Evolutionary conservation across 1,140 invertebrate species (phyloP).

Genomic region (Hylyphantes graminicola): DNA sequence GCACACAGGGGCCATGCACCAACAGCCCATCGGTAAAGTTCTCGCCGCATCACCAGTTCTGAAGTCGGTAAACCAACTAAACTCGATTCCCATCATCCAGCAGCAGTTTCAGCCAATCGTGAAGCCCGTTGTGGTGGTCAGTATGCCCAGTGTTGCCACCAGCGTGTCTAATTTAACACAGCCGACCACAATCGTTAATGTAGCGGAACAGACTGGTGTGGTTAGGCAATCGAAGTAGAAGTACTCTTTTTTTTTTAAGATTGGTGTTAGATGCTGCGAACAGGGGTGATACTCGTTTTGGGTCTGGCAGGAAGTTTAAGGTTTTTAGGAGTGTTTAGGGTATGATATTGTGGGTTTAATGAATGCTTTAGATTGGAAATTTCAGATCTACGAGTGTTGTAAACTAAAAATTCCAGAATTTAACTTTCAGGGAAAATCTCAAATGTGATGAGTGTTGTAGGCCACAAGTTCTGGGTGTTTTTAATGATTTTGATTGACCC

Average conservation of each 20-base stretch:
- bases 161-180: conserved; percentile 13
- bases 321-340: no score
- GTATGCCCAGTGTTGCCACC: conserved; percentile 53
- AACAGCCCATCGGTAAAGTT: conserved; percentile 50
- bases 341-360: no score
- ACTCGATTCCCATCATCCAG: conserved; percentile 54
- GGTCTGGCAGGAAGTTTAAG: no score
- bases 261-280: conserved; percentile 3
- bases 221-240: conserved; percentile 42
- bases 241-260: background rate
- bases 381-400: no score
- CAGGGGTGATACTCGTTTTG: no score
- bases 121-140: conserved; percentile 58
- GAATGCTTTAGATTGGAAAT: no score
- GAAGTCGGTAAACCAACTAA: conserved; percentile 55
- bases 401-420: no score
- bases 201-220: conserved; percentile 39
- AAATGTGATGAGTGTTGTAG: no score
- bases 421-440: no score
- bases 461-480: no score
- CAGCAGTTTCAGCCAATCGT: conserved; percentile 56
- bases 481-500: no score
- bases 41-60: conserved; percentile 50
- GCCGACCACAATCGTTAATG: conserved; percentile 19
- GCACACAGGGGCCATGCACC: conserved; percentile 47